phyloP scores from a whole-genome alignment of 2,888 invertebrate genomes.

The Meganola albula region DNA sequence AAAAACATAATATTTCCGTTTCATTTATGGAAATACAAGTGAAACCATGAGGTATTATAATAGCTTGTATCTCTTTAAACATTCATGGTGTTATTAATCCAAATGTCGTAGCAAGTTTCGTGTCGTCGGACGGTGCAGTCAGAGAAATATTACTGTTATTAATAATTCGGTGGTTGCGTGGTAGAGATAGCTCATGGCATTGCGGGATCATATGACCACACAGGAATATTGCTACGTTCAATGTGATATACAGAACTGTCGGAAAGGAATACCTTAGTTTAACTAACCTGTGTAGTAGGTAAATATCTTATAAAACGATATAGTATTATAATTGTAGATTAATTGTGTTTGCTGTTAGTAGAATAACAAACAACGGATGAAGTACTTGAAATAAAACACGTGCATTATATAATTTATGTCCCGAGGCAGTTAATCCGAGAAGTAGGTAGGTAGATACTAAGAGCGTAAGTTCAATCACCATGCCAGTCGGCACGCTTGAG shows the following conservation, averaged over 20 bases:
- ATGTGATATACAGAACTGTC: too few relatives aligned
- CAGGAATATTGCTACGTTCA: too few relatives aligned
- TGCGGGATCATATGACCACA: too few relatives aligned
- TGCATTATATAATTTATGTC: conserved; percentile 36
- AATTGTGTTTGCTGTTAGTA: too few relatives aligned
- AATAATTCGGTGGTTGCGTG: conserved; percentile 60
- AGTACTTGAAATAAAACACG: conserved; percentile 24
- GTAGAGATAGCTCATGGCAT: too few relatives aligned
- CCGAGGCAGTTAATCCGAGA: conserved; percentile 33
- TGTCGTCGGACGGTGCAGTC: conserved; percentile 53
- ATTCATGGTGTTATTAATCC: conserved; percentile 50
- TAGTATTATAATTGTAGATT: too few relatives aligned
- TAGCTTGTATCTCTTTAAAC: conserved; percentile 31
- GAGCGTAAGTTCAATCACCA: conserved; percentile 26
- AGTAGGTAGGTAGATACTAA: conserved; percentile 35
- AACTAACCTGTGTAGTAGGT: too few relatives aligned
- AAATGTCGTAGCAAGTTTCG: conserved; percentile 53
- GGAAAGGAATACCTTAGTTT: too few relatives aligned
- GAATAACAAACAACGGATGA: not conserved
- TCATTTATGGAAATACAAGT: too few relatives aligned
- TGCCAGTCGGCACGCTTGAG: conserved; percentile 29
- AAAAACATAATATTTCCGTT: conserved; percentile 7
- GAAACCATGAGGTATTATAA: too few relatives aligned
- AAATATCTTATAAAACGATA: too few relatives aligned
- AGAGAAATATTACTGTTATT: conserved; percentile 66